phyloP scores from a whole-genome alignment of 2,888 invertebrate genomes.

The Torymus texanus region DNA sequence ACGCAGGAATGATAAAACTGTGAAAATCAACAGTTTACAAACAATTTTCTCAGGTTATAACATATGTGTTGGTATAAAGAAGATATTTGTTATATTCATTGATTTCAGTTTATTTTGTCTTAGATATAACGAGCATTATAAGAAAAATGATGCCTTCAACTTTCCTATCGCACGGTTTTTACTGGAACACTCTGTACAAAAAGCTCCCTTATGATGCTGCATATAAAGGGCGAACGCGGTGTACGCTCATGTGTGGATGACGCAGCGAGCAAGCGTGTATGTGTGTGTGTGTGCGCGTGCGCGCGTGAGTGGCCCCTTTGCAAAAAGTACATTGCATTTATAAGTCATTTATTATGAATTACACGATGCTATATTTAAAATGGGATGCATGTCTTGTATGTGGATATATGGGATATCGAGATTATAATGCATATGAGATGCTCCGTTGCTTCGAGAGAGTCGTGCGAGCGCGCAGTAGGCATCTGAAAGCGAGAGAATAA shows the following conservation, averaged over 20 bases:
- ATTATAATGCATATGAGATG: conserved; percentile 64
- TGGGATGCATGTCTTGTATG: conserved; percentile 73
- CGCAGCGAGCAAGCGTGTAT: not conserved
- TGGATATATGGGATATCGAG: conserved; percentile 75
- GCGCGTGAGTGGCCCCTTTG: conserved; percentile 20
- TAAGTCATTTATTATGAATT: conserved; percentile 75
- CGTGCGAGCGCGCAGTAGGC: conserved; percentile 27
- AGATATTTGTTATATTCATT: no score
- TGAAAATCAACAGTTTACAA: no score
- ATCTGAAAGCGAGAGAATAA: conserved; percentile 41
- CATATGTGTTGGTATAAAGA: no score
- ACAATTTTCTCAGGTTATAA: no score
- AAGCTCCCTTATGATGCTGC: conserved; percentile 20
- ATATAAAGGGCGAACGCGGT: not conserved
- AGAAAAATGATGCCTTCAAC: conserved; percentile 9
- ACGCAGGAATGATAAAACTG: no score
- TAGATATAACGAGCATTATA: not conserved
- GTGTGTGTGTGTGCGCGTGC: conserved; percentile 10
- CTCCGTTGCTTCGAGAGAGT: conserved; percentile 7
- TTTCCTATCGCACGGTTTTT: conserved; percentile 3
- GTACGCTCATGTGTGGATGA: conserved; percentile 17
- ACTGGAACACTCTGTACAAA: conserved; percentile 3
- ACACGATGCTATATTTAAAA: conserved; percentile 75
- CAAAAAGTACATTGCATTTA: conserved; percentile 73
- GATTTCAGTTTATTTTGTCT: no score